Base-by-base conservation (phyloP, 2,797 vertebrate genomes). In the Antrozous pallidus region DNA sequence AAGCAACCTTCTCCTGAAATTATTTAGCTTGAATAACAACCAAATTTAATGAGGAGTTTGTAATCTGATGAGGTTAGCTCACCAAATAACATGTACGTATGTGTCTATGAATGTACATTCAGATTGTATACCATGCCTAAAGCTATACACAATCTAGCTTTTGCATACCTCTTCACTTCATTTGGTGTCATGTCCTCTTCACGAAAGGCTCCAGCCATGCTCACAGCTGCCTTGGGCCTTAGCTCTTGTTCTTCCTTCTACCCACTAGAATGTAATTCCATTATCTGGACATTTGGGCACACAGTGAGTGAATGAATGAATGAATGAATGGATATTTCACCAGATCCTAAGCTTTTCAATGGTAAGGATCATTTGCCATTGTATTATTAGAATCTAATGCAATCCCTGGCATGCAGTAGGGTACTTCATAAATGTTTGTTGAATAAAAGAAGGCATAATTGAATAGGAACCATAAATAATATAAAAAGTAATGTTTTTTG, bases 271-370 rank as follows among this genome's bases (percentile, higher is more conserved):
- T 88, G 31, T 51, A 85, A 88, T 85, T 88, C 65, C 56, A 36
- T 90, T 84, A 73, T 69, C 56, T 74, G 24, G 73, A 70, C 14
- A 28, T 47, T 12, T 63, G 71, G 6, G 51, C 42, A 79, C 38
- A 78, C 33, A 78, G 54, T 91, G 79, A 91, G 65, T 81, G 49
- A 78, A 49, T 91, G 75, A 91, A 65, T 81, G 49, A 92, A 13
- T 51, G 31, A 49, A 56, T 17, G 10, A 51, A 85, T 73, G 54
- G 80, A 47, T 86, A 95, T 91, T 84, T 95, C 82, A 92, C 51
- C 70, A 69, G 51, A 69, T 33, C 28, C 54, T 75, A 67, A 63
- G 16, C 40, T 87, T 45, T 47, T 31, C n/a, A 58, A 80, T 63
- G 61, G 33, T 40, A 91, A 81, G 58, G 42, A 91, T 73, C 31